Base-by-base conservation (phyloP, 2,113 vertebrate species). In the Struthio camelus region DNA sequence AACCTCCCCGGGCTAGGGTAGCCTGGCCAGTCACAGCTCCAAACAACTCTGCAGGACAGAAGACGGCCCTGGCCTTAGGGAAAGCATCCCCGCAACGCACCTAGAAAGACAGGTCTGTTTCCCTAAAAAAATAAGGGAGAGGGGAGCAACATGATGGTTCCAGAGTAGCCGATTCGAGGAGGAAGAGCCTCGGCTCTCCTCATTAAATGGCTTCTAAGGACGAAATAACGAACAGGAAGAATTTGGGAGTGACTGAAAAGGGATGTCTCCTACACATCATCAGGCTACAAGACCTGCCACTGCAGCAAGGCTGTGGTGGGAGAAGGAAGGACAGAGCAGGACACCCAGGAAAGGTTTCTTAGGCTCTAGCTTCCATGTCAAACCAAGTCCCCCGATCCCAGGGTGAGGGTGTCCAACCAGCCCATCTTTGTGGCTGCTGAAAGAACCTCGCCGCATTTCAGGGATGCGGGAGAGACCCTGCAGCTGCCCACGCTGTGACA, bases 61-160 rank as follows among this genome's bases (percentile, higher is more conserved):
- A 14, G 28, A 28, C 1, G 2, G 56, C n/a, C 18, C 28, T 9
- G 8, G 14, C 18, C 15, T 25, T 22, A 32, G 0, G 13, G 76
- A 30, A 28, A 23, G 7, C 9, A 40, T 27, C 38, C 4, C 14
- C 0, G 2, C 30, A 56, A 69, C 1, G 0, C 46, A 25, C 28
- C 38, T 50, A 10, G 11, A 46, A 51, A 40, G 80, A 19, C 19
- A 2, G 69, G 19, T 1, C n/a, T 1, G 28, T 3, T 18, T 2
- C 2, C 77, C 64, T 51, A 36, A 22, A 56, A 56, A 75, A 73
- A 36, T 1, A 8, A 51, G 36, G 14, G 46, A 18, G 54, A n/a
- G 56, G 22, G 14, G 20, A 72, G 38, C 30, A 1, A 1, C 18
- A 11, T 48, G 14, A 24, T 2, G 10, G 53, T 59, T 42, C 44